Evolutionary conservation across 2,797 vertebrate species (phyloP).

Genomic region (Leptatherina wallacei): DNA sequence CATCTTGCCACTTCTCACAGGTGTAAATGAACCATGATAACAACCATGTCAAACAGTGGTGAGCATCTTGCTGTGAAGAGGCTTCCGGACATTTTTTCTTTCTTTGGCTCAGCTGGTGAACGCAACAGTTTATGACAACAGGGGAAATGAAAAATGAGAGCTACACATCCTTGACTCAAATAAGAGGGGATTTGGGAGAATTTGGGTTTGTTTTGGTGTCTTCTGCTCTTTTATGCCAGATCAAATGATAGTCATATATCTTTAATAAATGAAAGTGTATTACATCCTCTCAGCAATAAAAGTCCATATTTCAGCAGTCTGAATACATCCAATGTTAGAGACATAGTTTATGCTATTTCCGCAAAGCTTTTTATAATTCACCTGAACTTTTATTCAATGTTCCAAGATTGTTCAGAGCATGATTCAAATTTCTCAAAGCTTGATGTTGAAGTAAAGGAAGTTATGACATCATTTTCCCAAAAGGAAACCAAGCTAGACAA

Average conservation of each 20-base stretch:
- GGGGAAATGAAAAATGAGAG: conserved; percentile 42
- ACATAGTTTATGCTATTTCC: too few species aligned
- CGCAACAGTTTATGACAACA: conserved; percentile 32
- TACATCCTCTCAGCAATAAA: not conserved
- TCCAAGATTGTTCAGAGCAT: too few species aligned
- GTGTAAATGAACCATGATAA: conserved; percentile 64
- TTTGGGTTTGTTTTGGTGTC: conserved; percentile 22
- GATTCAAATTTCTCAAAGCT: too few species aligned
- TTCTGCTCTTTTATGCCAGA: conserved; percentile 6
- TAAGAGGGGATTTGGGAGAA: conserved; percentile 32
- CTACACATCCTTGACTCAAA: conserved; percentile 36
- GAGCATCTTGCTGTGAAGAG: conserved; percentile 24
- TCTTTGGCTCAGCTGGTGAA: conserved; percentile 11
- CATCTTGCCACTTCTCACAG: conserved; percentile 45
- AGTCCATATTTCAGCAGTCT: too few species aligned
- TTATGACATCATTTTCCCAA: too few species aligned
- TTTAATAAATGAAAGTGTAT: not conserved
- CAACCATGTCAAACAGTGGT: conserved; percentile 52
- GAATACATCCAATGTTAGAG: too few species aligned
- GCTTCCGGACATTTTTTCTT: conserved; percentile 9
- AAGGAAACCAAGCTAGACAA: too few species aligned
- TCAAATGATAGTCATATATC: not conserved
- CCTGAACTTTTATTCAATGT: too few species aligned
- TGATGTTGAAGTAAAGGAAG: too few species aligned
- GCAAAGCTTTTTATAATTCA: too few species aligned